Evolutionary conservation across 2,888 invertebrate genomes (phyloP).

Genomic region (Luperina nickerlii): DNA sequence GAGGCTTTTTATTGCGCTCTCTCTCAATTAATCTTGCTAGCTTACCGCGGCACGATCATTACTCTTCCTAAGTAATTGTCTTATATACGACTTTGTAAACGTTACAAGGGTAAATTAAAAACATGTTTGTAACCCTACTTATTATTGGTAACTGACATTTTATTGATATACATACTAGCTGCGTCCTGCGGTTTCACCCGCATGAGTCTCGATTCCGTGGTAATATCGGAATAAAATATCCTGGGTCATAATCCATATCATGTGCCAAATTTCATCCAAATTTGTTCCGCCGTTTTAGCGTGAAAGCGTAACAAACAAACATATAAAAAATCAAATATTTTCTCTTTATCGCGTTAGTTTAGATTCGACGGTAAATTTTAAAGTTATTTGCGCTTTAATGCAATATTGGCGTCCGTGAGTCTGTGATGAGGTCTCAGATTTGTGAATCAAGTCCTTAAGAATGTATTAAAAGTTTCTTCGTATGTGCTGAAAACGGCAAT

Average conservation of each 20-base stretch:
- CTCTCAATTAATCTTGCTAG: slow-evolving; percentile 63
- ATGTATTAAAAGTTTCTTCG: background rate
- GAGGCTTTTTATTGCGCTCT: slow-evolving; percentile 61
- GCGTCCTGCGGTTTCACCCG: background rate
- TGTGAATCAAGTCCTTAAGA: background rate
- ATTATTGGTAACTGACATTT: slow-evolving; percentile 6
- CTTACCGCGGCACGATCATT: slow-evolving; percentile 59
- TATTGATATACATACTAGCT: background rate
- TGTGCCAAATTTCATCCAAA: background rate
- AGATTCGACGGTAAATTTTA: too few species aligned
- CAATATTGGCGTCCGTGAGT: background rate
- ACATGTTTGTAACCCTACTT: slow-evolving; percentile 20
- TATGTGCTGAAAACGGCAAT: background rate
- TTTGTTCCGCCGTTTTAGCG: background rate
- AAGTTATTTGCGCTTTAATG: background rate
- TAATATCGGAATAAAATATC: background rate
- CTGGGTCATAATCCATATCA: background rate
- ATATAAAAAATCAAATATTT: too few species aligned
- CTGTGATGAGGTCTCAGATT: background rate
- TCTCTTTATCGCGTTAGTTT: too few species aligned
- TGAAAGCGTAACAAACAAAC: background rate
- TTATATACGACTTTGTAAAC: slow-evolving; percentile 56
- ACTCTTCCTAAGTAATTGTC: slow-evolving; percentile 67
- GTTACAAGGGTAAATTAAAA: slow-evolving; percentile 39
- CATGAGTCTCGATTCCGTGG: background rate